Conservation (phyloP, 1,140 invertebrate genomes). For the Drosophila guanche region DNA sequence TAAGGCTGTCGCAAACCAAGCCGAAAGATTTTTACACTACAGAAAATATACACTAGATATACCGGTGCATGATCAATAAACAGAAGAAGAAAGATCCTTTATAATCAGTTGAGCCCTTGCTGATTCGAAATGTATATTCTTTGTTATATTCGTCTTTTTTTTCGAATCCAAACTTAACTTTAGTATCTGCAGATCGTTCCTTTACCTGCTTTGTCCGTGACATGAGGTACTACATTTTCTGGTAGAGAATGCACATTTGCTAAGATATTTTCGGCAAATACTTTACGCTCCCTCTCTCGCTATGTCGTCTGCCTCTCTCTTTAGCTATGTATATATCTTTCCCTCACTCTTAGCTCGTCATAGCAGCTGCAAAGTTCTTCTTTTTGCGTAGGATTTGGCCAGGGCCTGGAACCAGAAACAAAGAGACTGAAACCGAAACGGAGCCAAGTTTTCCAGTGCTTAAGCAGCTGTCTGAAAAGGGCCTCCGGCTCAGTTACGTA, state of each 20-base stretch:
- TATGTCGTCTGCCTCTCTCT: too few species aligned
- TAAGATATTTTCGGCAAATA: slow-evolving; percentile 43
- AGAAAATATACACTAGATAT: too few species aligned
- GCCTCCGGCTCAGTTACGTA: background rate
- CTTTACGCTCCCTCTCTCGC: slow-evolving; percentile 11
- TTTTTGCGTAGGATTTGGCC: background rate
- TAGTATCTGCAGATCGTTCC: too few species aligned
- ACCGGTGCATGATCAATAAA: too few species aligned
- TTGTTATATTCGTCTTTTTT: too few species aligned
- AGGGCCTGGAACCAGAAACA: slow-evolving; percentile 22
- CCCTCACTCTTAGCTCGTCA: slow-evolving; percentile 1
- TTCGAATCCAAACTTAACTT: too few species aligned
- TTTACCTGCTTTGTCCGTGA: too few species aligned
- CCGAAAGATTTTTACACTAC: background rate
- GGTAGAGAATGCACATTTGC: slow-evolving; percentile 7
- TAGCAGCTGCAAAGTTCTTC: slow-evolving; percentile 27
- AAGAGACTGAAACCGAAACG: slow-evolving; percentile 29
- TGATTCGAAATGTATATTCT: too few species aligned
- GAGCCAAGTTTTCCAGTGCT: slow-evolving; percentile 28
- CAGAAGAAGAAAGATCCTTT: too few species aligned
- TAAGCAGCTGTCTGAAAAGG: slow-evolving; percentile 24
- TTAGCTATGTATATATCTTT: too few species aligned
- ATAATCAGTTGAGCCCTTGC: too few species aligned
- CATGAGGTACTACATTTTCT: background rate
- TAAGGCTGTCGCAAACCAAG: background rate